A percentile compares a stretch with the other conserved stretches of the same genome.
These are phyloP conservation scores for Pseudorasbora parva DNA, from an alignment of 2,113 vertebrate species.

Conservation along the genomic window DNA sequence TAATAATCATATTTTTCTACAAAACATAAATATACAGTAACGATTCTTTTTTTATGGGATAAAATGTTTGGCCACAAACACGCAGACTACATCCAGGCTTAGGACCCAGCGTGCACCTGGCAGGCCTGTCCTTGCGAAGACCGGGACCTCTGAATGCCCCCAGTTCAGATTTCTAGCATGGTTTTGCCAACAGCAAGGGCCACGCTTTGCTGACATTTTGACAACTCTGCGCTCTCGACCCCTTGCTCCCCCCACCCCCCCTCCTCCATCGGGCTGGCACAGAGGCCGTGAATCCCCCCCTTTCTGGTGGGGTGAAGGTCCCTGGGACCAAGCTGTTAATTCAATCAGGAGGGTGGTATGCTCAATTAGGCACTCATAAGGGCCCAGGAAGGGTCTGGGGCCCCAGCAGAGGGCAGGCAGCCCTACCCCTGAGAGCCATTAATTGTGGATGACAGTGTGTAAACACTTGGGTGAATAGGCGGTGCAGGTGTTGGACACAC, in stretches of 20 bases:
- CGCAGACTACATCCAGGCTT: conserved; percentile 40
- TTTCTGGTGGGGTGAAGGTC: conserved; percentile 70
- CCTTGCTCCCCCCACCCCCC: conserved; percentile 54
- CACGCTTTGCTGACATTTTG: conserved; percentile 77
- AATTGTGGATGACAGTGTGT: conserved; percentile 84
- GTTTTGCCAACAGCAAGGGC: conserved; percentile 72
- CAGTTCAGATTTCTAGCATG: conserved; percentile 75
- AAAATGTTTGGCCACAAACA: background rate
- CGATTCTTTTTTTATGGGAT: too few species aligned
- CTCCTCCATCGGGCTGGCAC: conserved; percentile 61
- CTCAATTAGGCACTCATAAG: conserved; percentile 84
- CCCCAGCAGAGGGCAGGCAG: conserved; percentile 71
- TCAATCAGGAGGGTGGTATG: conserved; percentile 79
- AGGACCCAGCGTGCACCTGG: conserved; percentile 39
- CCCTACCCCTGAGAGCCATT: conserved; percentile 73
- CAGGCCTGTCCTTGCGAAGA: conserved; percentile 67
- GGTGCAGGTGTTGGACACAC: conserved; percentile 79
- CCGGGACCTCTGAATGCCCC: conserved; percentile 75
- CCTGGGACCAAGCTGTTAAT: conserved; percentile 81
- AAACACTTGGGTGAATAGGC: conserved; percentile 82
- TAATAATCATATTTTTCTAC: too few species aligned
- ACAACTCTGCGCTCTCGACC: conserved; percentile 65
- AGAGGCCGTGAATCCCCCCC: conserved; percentile 49
- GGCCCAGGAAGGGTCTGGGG: conserved; percentile 72
- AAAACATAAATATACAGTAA: too few species aligned